Evolutionary conservation across 2,888 invertebrate species (phyloP).

Genomic region (Achlya flavicornis): DNA sequence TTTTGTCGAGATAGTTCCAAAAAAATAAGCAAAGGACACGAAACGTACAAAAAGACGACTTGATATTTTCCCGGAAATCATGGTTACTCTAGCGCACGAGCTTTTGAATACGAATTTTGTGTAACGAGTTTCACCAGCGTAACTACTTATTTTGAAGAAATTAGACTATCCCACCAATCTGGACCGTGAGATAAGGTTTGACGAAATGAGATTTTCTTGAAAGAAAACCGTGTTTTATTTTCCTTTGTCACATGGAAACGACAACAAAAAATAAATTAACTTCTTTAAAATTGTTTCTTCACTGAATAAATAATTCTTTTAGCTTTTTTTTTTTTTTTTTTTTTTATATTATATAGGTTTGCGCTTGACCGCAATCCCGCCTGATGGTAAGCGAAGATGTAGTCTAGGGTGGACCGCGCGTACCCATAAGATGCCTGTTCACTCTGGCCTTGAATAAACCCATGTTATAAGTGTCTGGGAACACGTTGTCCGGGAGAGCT

Average conservation of each 20-base stretch:
- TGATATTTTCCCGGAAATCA: neutral
- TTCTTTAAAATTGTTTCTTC: slow-evolving; percentile 3
- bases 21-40: too few species aligned
- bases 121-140: neutral
- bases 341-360: too few species aligned
- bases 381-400: too few species aligned
- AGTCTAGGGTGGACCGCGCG: too few species aligned
- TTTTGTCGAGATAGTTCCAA: too few species aligned
- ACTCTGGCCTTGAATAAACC: too few species aligned
- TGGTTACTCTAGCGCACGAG: neutral
- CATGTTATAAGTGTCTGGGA: too few species aligned
- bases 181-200: neutral
- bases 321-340: too few species aligned
- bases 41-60: too few species aligned
- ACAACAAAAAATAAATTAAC: neutral
- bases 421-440: too few species aligned
- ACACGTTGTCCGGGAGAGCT: too few species aligned
- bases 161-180: slow-evolving; percentile 10
- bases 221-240: slow-evolving; percentile 36
- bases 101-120: slow-evolving; percentile 16
- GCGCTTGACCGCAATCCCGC: too few species aligned
- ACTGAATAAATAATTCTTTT: neutral
- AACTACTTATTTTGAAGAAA: slow-evolving; percentile 12
- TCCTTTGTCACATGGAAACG: slow-evolving; percentile 3
- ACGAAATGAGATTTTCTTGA: slow-evolving; percentile 21